Base-by-base conservation (phyloP, 2,113 vertebrate genomes). In the Gallinago undulata region DNA sequence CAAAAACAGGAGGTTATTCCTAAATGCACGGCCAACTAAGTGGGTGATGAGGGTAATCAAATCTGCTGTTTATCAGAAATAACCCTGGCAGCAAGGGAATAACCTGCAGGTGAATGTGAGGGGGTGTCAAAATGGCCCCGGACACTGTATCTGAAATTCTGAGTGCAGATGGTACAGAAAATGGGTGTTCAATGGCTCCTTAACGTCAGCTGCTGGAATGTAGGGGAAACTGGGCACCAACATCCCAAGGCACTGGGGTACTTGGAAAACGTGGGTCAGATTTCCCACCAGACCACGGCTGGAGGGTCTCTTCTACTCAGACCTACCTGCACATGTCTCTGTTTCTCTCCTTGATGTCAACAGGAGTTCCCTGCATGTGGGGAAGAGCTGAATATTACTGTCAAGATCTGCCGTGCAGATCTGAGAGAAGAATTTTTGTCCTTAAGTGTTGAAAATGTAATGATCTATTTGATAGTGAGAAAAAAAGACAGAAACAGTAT, bases 381-480 rank as follows among this genome's bases (percentile, higher is more conserved):
- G 87, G 74, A 97, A 96, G 94, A 96, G 95, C 89, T 82, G 95
- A 74, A 91, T 91, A 89, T 93, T 97, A 91, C 94, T 97, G 96
- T 97, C 96, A 96, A 97, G 96, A 96, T 96, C 96, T 96, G 94
- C 91, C 18, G 1, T 35, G 63, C 96, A 97, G 95, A 96, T 96
- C 96, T 97, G 70, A 96, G 87, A 8, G 91, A 94, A 95, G 93
- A 95, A 92, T 95, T 97, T 96, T 95, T 96, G 95, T 95, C 95
- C 94, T 96, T 94, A 95, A 97, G 96, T 95, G 96, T 95, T 96
- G 95, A 97, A 97, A 96, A 97, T 97, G 96, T 96, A 97, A 96
- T 94, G 96, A 97, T 97, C 96, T 96, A 94, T 97, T 97, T 96
- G 96, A 97, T 97, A 97, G 96, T 94, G 96, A 96, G 95, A 89